Base-by-base conservation (phyloP, 2,888 invertebrate species). In the Teinopalpus imperialis region DNA sequence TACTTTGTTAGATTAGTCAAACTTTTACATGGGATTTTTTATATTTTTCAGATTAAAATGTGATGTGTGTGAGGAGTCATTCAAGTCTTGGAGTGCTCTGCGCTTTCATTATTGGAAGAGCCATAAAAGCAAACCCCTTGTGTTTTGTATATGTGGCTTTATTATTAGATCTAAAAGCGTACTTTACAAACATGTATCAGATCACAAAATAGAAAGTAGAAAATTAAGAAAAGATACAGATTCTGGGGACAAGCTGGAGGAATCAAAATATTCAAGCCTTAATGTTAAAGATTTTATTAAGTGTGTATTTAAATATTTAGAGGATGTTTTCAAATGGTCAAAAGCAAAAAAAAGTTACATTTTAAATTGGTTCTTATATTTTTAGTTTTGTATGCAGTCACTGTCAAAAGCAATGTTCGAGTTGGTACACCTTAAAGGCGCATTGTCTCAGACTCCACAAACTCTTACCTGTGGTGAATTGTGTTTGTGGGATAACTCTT, bases 351-450 rank as follows among this genome's bases (percentile, higher is more conserved):
- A 36, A 31, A n/a, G 2, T 18, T 46, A 12, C 9, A 34, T 9
- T 43, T 21, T 31, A 36, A n/a, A 42, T 27, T 8, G 10, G 4
- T 29, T 31, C 21, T 26, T 39, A 23, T 35, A 12, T 56, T 66
- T 69, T 12, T 63, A 90, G 90, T 54, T 90, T 90, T 56, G 65
- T 65, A 39, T 90, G 90, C 53, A 63, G 67, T 13, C 65, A 71
- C 5, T 90, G 90, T 63, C 58, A 78, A 9, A 71, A 76, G 46
- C 65, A 74, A 44, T 86, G 69, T 63, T 67, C 74, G 5, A 90
- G 89, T 56, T 90, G 90, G 89, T 89, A 87, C 51, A 78, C 74
- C 26, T 59, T 90, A 36, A 81, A 79, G 45, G 53, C 69, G 0
- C 90, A 90, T 52, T 78, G 76, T 50, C 69, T 78, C 48, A 57